Evolutionary conservation across 92 coral and sea anemone species (phyloP), one percentile per base, ranked within the genome.

Genomic region (Epizoanthus fatuus): DNA sequence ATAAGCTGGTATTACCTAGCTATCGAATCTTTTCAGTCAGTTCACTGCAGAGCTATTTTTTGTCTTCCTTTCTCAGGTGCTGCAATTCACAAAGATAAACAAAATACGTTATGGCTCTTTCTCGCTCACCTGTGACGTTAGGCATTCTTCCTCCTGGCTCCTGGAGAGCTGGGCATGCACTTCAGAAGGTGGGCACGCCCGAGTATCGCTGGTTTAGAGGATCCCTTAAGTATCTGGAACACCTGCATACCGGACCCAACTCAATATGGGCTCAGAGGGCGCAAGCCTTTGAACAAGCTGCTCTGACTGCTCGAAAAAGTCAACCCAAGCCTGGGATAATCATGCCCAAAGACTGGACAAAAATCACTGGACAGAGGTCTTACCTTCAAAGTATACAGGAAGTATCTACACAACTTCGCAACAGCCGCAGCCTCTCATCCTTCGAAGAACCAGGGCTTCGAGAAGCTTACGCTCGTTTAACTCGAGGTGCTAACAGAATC

Each of bases 201-300:
- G 73, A 68, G 40, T 68, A 68, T 52, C 73, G 73, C 73, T 68
- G 53, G 53, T 39, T 38, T 68, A 68, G 16, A 40, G 52, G 73
- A 68, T 68, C 53, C 4, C 73, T 68, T 16, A 20, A 20, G 8
- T 39, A 39, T 52, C 20, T 68, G 53, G 20, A 38, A 25, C 51
- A 38, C 22, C 1, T 25, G 7, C 22, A 42, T 63, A 15, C 9
- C 53, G n/a, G n/a, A n/a, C n/a, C n/a, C n/a, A n/a, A n/a, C n/a
- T n/a, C n/a, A n/a, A 52, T 39, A 14, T 68, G 73, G 73, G 29
- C 51, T 10, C 10, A 4, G 73, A 49, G 73, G 15, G 4, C 10
- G n/a, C 49, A 15, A 68, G 52, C 2, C 16, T 68, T 68, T 15
- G 73, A 39, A 3, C 51, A 39, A 12, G 53, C 2, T n/a, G 63